These are phyloP conservation scores for Bungarus multicinctus DNA, from an alignment of 2,113 vertebrate genomes.

Conservation along the genomic window DNA sequence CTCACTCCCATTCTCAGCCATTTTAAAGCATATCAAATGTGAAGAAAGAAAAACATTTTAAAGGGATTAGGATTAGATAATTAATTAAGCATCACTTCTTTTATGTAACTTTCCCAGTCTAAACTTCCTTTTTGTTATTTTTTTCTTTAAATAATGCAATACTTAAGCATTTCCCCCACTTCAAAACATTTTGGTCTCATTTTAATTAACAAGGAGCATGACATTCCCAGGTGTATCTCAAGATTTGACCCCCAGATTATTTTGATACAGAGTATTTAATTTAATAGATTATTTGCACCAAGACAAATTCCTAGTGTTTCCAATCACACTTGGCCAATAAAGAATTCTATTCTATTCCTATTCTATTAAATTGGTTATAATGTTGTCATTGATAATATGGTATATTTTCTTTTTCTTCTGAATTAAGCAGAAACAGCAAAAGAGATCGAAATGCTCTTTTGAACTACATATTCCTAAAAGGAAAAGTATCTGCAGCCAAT, in stretches of 20 bases:
- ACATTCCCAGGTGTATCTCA: background rate
- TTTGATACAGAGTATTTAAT: background rate
- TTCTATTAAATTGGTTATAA: background rate
- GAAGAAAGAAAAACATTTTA: background rate
- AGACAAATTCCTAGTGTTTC: no score
- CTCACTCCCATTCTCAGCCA: background rate
- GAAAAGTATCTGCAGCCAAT: background rate
- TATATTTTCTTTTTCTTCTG: background rate
- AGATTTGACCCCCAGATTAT: background rate
- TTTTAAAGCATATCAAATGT: background rate
- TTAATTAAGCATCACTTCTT: background rate
- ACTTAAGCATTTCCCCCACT: background rate
- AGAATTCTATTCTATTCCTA: no score
- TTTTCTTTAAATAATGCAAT: background rate
- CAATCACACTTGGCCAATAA: no score
- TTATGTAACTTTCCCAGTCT: background rate
- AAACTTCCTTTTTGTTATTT: background rate
- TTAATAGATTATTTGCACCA: no score
- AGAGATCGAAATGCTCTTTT: background rate
- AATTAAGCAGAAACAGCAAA: background rate
- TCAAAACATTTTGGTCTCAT: background rate
- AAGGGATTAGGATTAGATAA: background rate
- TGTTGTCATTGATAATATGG: background rate
- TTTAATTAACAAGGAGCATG: background rate
- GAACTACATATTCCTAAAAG: background rate